Evolutionary conservation across 1,140 invertebrate genomes (phyloP).

Genomic region (Gryllus bimaculatus): DNA sequence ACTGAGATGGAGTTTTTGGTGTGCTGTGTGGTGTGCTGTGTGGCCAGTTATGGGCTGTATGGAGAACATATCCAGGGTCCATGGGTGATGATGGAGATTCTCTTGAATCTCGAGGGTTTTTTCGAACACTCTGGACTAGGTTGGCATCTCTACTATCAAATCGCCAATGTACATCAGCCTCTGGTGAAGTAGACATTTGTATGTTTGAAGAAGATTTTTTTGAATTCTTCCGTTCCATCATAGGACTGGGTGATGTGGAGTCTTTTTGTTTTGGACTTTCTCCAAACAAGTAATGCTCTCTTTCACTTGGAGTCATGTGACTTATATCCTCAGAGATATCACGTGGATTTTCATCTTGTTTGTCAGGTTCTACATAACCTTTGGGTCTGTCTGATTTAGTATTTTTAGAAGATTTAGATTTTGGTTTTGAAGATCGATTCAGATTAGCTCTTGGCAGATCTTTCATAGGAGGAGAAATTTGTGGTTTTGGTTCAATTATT

Average conservation of each 20-base stretch:
- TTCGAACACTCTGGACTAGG: neutral
- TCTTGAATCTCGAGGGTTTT: neutral
- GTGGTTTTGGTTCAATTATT: neutral
- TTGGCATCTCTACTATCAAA: constrained; percentile 20
- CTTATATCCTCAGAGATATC: neutral
- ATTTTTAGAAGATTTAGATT: neutral
- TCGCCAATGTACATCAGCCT: constrained; percentile 15
- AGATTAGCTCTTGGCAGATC: neutral
- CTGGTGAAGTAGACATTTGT: constrained; percentile 10
- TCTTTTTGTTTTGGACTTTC: neutral
- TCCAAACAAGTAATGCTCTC: constrained; percentile 12
- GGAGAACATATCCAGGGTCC: constrained; percentile 21
- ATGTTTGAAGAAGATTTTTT: neutral
- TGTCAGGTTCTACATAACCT: neutral
- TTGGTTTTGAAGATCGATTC: neutral
- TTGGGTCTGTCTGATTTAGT: neutral
- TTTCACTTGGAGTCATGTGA: neutral
- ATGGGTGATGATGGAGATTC: constrained; percentile 13
- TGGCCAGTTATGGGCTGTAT: constrained; percentile 20
- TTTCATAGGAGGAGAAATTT: neutral
- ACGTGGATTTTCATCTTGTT: neutral
- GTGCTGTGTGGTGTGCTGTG: constrained; percentile 6
- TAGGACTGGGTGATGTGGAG: neutral
- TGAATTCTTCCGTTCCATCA: neutral
- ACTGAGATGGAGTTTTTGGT: constrained; percentile 17